Conservation (phyloP, 2,797 vertebrate species). For the Pelobates cultripes region DNA sequence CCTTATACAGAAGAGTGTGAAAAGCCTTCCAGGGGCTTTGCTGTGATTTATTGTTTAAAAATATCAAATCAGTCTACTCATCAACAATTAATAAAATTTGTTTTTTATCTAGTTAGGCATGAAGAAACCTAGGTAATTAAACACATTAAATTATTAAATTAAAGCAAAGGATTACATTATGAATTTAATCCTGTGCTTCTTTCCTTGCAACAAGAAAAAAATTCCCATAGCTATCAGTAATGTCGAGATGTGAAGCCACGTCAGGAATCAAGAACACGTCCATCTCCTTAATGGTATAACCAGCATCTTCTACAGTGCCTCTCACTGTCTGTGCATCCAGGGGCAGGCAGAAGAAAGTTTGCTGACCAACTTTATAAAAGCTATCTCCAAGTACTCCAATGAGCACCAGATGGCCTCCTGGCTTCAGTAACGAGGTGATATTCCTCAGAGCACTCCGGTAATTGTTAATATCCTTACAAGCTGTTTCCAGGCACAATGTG, state of each 20-base stretch:
- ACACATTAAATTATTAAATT: too few species aligned
- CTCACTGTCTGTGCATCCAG: conserved; percentile 53
- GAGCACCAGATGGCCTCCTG: conserved; percentile 55
- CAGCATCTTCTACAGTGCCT: conserved; percentile 20
- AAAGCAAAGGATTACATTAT: too few species aligned
- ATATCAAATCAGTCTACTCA: too few species aligned
- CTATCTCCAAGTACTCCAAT: conserved; percentile 41
- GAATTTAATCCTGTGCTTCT: not conserved
- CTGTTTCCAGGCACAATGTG: conserved; percentile 59
- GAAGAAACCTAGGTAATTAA: too few species aligned
- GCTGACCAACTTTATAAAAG: conserved; percentile 49
- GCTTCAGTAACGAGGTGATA: conserved; percentile 57
- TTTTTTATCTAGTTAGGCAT: too few species aligned
- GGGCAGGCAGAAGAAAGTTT: conserved; percentile 34
- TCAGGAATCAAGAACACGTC: conserved; percentile 16
- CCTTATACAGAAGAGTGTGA: too few species aligned
- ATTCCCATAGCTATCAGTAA: conserved; percentile 18
- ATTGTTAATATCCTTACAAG: conserved; percentile 44
- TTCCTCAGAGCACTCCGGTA: conserved; percentile 45
- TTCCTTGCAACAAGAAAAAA: conserved; percentile 32
- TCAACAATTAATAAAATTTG: too few species aligned
- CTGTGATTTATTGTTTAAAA: too few species aligned
- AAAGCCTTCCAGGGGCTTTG: too few species aligned
- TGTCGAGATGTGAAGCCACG: not conserved
- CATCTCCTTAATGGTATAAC: conserved; percentile 9